Conservation (phyloP, 2,113 vertebrate species). For the Hydropotes inermis region DNA sequence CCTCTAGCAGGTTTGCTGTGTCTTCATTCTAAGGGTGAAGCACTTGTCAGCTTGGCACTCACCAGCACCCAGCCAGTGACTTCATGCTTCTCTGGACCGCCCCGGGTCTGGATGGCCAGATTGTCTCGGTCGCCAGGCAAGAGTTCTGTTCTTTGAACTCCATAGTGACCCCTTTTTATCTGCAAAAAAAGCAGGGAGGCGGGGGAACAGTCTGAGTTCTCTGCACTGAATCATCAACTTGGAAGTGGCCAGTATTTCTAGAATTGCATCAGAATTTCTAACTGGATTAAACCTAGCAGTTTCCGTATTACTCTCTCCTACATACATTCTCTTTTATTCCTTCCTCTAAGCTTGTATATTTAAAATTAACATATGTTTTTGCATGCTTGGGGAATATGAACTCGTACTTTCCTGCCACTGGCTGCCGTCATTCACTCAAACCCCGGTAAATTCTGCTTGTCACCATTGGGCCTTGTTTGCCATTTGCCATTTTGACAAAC, state of each 20-base stretch:
- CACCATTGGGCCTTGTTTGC: background rate
- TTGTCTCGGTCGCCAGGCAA: constrained; percentile 93
- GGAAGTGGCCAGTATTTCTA: background rate
- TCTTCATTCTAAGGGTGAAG: background rate
- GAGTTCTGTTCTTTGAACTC: constrained; percentile 85
- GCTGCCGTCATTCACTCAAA: background rate
- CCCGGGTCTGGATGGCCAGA: constrained; percentile 93
- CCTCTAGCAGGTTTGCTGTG: background rate
- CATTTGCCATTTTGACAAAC: background rate
- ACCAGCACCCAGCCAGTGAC: constrained; percentile 97
- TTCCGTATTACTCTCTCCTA: background rate
- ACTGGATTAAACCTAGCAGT: background rate
- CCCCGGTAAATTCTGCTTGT: background rate
- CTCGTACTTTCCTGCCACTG: background rate
- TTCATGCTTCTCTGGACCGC: constrained; percentile 95
- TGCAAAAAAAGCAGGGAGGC: background rate
- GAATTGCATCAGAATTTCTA: background rate
- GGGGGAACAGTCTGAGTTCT: background rate
- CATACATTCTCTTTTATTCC: background rate
- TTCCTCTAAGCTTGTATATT: background rate
- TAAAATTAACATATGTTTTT: background rate
- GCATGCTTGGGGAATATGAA: background rate
- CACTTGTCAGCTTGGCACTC: constrained; percentile 60
- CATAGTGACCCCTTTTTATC: constrained; percentile 79
- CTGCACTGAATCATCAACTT: background rate